Percentiles rank a stretch among this genome's conserved stretches.
phyloP scores from a whole-genome alignment of 2,888 invertebrate species.

The Sarcophaga variegata region DNA sequence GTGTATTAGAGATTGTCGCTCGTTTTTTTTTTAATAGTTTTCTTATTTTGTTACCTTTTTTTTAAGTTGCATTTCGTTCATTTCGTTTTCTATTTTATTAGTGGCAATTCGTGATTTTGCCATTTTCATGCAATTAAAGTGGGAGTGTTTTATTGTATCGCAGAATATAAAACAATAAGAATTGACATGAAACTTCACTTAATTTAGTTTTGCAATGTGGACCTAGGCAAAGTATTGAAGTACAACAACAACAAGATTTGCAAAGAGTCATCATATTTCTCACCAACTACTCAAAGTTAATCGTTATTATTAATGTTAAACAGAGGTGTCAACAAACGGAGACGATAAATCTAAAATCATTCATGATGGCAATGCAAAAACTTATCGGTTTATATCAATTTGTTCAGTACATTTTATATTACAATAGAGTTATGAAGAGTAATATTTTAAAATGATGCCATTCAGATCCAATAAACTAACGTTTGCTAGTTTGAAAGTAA shows the following conservation, averaged over 20 bases:
- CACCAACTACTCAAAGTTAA: neutral
- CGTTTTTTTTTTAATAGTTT: neutral
- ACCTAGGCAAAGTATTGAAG: neutral
- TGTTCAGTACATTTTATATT: too few relatives aligned
- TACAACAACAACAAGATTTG: neutral
- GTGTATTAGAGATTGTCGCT: slow-evolving; percentile 1
- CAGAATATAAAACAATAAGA: neutral
- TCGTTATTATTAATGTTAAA: too few relatives aligned
- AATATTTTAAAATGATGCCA: too few relatives aligned
- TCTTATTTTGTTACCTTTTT: slow-evolving; percentile 4
- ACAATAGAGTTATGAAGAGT: too few relatives aligned
- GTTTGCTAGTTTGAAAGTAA: too few relatives aligned
- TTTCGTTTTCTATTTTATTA: slow-evolving; percentile 21
- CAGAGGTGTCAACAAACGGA: too few relatives aligned
- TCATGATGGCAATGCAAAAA: too few relatives aligned
- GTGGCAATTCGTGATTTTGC: slow-evolving; percentile 47
- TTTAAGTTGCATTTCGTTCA: slow-evolving; percentile 10
- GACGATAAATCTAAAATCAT: too few relatives aligned
- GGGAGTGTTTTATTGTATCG: slow-evolving; percentile 57
- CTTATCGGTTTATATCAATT: too few relatives aligned
- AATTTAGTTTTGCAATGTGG: neutral
- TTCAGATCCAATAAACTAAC: too few relatives aligned
- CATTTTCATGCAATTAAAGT: slow-evolving; percentile 53
- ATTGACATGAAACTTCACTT: slow-evolving; percentile 1
- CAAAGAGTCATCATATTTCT: neutral